These are phyloP conservation scores for Amniataba percoides DNA, from an alignment of 2,797 vertebrate genomes.

Conservation along the genomic window DNA sequence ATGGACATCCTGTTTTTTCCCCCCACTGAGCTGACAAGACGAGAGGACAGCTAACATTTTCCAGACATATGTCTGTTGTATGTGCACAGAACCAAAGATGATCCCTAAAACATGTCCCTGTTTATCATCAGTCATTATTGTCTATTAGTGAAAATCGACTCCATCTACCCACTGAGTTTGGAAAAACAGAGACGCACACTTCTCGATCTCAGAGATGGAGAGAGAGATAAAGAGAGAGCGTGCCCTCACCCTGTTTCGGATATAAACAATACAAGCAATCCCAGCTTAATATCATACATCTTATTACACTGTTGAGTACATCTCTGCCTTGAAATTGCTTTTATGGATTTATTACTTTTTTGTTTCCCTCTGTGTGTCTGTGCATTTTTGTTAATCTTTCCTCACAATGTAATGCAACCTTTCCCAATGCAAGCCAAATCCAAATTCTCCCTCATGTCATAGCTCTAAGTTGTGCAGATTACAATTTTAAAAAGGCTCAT, in stretches of 20 bases:
- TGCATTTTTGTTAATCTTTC: slow-evolving; percentile 47
- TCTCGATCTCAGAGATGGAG: slow-evolving; percentile 33
- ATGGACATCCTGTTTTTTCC: slow-evolving; percentile 51
- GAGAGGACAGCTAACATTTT: slow-evolving; percentile 40
- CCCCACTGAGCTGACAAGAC: slow-evolving; percentile 40
- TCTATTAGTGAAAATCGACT: slow-evolving; percentile 39
- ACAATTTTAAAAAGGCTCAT: not conserved
- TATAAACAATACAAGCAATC: slow-evolving; percentile 67
- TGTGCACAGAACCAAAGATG: slow-evolving; percentile 29
- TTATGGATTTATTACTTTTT: slow-evolving; percentile 67
- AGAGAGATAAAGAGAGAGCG: slow-evolving; percentile 32
- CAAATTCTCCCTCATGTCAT: not conserved
- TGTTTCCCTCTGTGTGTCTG: slow-evolving; percentile 47
- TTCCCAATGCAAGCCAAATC: slow-evolving; percentile 10
- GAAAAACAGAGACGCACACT: slow-evolving; percentile 32
- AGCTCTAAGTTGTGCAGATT: slow-evolving; percentile 2
- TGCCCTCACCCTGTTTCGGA: slow-evolving; percentile 38
- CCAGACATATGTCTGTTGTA: slow-evolving; percentile 62
- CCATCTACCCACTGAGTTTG: slow-evolving; percentile 39
- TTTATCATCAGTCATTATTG: slow-evolving; percentile 59
- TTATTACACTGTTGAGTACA: slow-evolving; percentile 64
- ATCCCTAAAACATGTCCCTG: slow-evolving; percentile 40
- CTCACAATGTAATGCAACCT: slow-evolving; percentile 20
- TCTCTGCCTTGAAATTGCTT: slow-evolving; percentile 58
- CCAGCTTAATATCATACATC: slow-evolving; percentile 73